Conservation (phyloP, 2,888 invertebrate genomes). For the Pseudococcus jackbeardsleyi region DNA sequence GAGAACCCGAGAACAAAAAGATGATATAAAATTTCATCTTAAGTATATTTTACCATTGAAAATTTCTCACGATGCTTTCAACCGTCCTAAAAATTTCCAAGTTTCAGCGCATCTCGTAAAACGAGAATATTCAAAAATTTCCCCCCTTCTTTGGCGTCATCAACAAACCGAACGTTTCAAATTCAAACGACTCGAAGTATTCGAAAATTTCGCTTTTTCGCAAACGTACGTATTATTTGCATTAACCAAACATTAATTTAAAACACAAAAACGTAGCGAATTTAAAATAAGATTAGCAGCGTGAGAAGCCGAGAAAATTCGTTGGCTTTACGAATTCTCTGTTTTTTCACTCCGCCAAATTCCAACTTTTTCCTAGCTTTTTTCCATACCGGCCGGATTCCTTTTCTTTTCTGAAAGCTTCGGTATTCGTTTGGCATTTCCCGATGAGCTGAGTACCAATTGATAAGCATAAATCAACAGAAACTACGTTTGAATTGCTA, state of each 20-base stretch:
- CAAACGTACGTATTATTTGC: constrained; percentile 10
- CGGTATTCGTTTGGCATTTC: not conserved
- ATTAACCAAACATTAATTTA: constrained; percentile 37
- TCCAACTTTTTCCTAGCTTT: not conserved
- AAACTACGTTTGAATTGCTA: not conserved
- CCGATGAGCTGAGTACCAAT: not conserved
- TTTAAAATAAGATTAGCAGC: constrained; percentile 14
- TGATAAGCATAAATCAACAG: constrained; percentile 32
- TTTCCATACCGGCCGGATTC: not conserved
- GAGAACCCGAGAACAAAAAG: not conserved
- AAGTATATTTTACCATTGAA: not conserved
- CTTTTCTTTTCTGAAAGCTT: not conserved
- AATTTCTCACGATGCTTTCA: not conserved
- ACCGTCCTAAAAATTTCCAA: too few relatives aligned
- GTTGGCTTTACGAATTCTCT: not conserved
- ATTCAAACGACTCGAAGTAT: not conserved
- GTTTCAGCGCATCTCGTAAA: too few relatives aligned
- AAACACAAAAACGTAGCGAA: constrained; percentile 20
- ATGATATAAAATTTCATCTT: not conserved
- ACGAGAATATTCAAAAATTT: not conserved
- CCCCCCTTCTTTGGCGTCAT: not conserved
- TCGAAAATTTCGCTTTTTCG: not conserved
- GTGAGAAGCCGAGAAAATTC: not conserved
- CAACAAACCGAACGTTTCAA: not conserved
- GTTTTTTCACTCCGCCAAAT: not conserved